Evolutionary conservation across 2,797 vertebrate genomes (phyloP).

Genomic region (Gallinago stenura): DNA sequence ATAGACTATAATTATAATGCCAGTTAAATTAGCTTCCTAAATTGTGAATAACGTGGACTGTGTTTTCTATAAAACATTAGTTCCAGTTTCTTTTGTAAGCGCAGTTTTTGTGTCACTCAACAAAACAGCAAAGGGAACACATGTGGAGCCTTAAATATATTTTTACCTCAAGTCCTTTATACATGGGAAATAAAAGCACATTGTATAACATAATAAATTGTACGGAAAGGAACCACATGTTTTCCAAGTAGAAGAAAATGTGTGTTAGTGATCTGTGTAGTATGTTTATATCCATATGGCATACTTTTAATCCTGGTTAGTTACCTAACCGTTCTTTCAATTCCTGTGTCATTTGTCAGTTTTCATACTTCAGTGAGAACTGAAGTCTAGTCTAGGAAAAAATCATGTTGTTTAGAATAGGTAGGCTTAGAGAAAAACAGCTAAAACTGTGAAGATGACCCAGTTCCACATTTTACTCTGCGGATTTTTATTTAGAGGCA

Average conservation of each 20-base stretch:
- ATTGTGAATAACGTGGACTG: neutral
- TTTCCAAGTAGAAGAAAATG: constrained; percentile 5
- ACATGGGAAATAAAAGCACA: neutral
- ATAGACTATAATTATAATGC: neutral
- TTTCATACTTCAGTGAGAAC: constrained; percentile 14
- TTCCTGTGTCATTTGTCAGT: constrained; percentile 7
- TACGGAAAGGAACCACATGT: neutral
- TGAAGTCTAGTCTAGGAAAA: constrained; percentile 10
- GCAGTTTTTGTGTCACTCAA: neutral
- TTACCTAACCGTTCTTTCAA: constrained; percentile 8
- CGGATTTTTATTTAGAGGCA: neutral
- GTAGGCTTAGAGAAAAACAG: neutral
- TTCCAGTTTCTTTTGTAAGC: neutral
- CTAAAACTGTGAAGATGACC: neutral
- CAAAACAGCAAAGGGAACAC: neutral
- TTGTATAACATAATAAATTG: constrained; percentile 1
- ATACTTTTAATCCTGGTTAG: constrained; percentile 30
- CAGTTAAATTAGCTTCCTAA: constrained; percentile 5
- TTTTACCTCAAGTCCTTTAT: constrained; percentile 11
- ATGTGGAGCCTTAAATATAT: neutral
- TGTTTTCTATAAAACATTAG: constrained; percentile 16
- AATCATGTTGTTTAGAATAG: constrained; percentile 3
- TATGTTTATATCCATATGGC: neutral
- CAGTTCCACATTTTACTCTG: neutral
- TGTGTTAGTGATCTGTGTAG: neutral